These are phyloP conservation scores for Xiphias gladius DNA, from an alignment of 2,113 vertebrate species.

Conservation along the genomic window DNA sequence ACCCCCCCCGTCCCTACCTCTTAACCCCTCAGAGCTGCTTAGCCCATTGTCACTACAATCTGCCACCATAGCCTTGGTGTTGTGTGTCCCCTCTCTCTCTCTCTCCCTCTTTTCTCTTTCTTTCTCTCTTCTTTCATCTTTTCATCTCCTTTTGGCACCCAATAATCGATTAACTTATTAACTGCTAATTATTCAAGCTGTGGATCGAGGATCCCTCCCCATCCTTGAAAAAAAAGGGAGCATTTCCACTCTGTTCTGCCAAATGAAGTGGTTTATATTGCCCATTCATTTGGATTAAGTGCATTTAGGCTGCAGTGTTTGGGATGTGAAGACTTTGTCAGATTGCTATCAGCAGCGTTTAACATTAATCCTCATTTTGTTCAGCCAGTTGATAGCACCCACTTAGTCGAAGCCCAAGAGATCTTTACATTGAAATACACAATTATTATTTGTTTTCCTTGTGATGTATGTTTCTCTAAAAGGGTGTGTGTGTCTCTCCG, in stretches of 20 bases:
- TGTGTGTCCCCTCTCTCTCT: constrained; percentile 80
- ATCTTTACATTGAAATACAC: constrained; percentile 44
- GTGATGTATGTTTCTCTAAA: constrained; percentile 48
- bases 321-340: constrained; percentile 74
- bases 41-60: constrained; percentile 96
- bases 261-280: constrained; percentile 73
- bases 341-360: constrained; percentile 77
- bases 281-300: constrained; percentile 81
- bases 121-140: constrained; percentile 52
- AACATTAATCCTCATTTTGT: constrained; percentile 79
- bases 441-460: constrained; percentile 47
- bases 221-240: constrained; percentile 41
- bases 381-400: constrained; percentile 64
- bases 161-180: constrained; percentile 89
- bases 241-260: constrained; percentile 60
- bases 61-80: constrained; percentile 86
- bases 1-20: constrained; percentile 84
- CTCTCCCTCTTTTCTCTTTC: constrained; percentile 11
- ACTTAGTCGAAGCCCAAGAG: constrained; percentile 63
- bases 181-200: constrained; percentile 93
- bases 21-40: constrained; percentile 90
- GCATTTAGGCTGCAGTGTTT: constrained; percentile 71
- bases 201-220: constrained; percentile 76
- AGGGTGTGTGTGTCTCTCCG: constrained; percentile 70
- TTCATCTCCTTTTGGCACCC: constrained; percentile 85